Conservation (phyloP, 2,113 vertebrate species). For the Synchiropus splendidus region DNA sequence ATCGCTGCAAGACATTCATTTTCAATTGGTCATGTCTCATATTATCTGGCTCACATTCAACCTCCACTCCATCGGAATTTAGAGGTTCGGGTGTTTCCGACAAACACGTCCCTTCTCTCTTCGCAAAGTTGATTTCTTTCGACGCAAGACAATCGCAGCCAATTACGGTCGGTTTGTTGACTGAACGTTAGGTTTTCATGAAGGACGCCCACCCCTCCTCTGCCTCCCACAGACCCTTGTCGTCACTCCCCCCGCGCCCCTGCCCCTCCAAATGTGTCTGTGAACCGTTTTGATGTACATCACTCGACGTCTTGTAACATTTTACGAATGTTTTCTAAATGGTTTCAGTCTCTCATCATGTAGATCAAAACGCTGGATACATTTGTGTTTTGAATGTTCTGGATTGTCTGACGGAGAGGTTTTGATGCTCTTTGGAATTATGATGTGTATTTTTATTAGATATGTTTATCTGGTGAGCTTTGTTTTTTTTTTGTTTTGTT, state of each 20-base stretch:
- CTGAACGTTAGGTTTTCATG: conserved; percentile 42
- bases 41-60: no score
- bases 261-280: conserved; percentile 44
- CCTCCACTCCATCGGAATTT: conserved; percentile 17
- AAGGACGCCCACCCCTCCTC: conserved; percentile 11
- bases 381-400: conserved; percentile 42
- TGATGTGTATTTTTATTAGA: conserved; percentile 30
- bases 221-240: background rate
- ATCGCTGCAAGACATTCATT: no score
- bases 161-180: conserved; percentile 49
- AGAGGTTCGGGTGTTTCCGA: conserved; percentile 21
- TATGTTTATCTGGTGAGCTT: conserved; percentile 28
- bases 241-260: conserved; percentile 19
- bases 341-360: conserved; percentile 36
- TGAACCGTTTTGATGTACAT: conserved; percentile 51
- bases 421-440: conserved; percentile 38
- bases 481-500: conserved; percentile 18
- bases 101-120: conserved; percentile 23
- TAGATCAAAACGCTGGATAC: conserved; percentile 39
- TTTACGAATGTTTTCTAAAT: conserved; percentile 36
- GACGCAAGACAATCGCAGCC: conserved; percentile 63
- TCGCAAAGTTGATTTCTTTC: conserved; percentile 46
- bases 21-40: no score
- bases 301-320: conserved; percentile 38
- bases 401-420: conserved; percentile 38